These are phyloP conservation scores for Dusona sp. DNA, from an alignment of 2,888 invertebrate genomes.

Conservation along the genomic window DNA sequence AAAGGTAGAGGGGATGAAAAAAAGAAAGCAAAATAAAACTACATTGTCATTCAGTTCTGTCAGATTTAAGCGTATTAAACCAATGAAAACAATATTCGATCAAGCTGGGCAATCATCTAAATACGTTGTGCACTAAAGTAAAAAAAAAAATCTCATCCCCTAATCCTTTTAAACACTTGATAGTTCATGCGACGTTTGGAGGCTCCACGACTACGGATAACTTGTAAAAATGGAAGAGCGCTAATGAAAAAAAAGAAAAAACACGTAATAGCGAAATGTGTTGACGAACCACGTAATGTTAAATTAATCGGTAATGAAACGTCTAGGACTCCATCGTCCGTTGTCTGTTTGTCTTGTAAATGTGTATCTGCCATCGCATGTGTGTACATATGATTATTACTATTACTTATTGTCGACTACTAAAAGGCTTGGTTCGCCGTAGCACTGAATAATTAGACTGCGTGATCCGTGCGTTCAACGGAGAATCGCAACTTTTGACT, in stretches of 20 bases:
- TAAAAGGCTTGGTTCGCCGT: constrained; percentile 66
- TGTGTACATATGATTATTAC: constrained; percentile 65
- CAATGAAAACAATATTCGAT: constrained; percentile 65
- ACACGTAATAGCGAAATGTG: constrained; percentile 48
- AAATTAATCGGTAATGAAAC: constrained; percentile 56
- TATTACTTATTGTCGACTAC: constrained; percentile 43
- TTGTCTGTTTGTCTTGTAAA: constrained; percentile 36
- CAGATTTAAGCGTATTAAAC: constrained; percentile 66
- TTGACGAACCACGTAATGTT: constrained; percentile 58
- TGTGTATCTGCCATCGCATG: constrained; percentile 22
- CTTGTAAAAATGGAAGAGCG: constrained; percentile 40
- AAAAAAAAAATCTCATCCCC: constrained; percentile 16
- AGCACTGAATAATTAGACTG: constrained; percentile 71
- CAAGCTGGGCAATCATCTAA: constrained; percentile 62
- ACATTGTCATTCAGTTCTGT: constrained; percentile 65
- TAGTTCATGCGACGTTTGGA: constrained; percentile 30
- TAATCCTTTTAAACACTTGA: constrained; percentile 25
- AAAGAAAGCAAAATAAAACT: constrained; percentile 31
- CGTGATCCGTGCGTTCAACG: constrained; percentile 51
- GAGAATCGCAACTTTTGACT: constrained; percentile 69
- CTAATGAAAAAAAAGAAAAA: constrained; percentile 2
- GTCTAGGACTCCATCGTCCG: constrained; percentile 52
- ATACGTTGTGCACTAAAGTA: constrained; percentile 68
- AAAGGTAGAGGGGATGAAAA: constrained; percentile 7
- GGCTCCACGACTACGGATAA: constrained; percentile 51